Evolutionary conservation across 2,797 vertebrate species (phyloP), one percentile per base, ranked within the genome.

Genomic region (Malacoraja senta): DNA sequence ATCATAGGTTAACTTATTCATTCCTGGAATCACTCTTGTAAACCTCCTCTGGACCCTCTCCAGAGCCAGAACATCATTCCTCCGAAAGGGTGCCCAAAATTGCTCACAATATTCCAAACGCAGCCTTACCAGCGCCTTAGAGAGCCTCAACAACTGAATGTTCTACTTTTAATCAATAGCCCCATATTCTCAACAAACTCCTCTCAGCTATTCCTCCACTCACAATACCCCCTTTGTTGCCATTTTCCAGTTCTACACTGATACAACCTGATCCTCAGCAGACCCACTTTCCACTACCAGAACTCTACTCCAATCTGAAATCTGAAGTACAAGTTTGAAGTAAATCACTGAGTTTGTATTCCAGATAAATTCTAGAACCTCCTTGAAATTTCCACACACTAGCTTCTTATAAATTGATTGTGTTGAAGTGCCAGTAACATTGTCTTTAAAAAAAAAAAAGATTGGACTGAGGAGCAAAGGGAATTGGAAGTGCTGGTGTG

Each of bases 361-460:
- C 10, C n/a, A 78, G 77, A 78, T 78, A 78, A 15, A 78, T 78
- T 35, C 29, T 12, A n/a, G 76, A 78, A 12, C 76, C 76, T 32
- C 1, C 13, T 83, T 44, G 80, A 53, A 38, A 58, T 58, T 24
- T 24, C 19, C 44, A 58, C 44, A 83, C 21, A 2, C 26, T 2
- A 38, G 19, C 17, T 84, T 21, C 2, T 32, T 84, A 84, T 26
- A 84, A 53, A 58, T 58, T 58, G 8, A 44, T 26, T 3, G 21
- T 53, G 58, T 8, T 29, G 44, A 53, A 8, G 26, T 21, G 21
- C 3, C 44, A 84, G 6, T 58, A 58, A 84, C 44, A 58, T 78
- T 35, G 95, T 95, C 95, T 95, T 78, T 78, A 13, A 2, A 7
- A 7, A 2, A 13, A 78, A 94, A 94, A 95, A 94, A 91, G 93